Conservation (phyloP, 2,113 vertebrate species). For the Microtus pennsylvanicus region DNA sequence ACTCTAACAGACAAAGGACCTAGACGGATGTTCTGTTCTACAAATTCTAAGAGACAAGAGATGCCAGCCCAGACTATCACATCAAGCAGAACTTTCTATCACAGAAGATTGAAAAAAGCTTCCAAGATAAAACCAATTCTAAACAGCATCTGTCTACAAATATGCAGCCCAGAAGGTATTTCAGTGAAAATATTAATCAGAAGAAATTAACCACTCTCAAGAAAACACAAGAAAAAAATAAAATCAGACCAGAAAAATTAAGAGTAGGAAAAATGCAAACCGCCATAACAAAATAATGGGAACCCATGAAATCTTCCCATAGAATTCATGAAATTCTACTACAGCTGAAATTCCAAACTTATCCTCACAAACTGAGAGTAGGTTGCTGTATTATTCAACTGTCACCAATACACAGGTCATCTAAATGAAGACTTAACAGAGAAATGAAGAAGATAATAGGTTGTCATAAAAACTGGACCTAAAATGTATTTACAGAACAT, state of each 20-base stretch:
- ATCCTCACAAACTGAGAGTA: neutral
- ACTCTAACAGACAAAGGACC: neutral
- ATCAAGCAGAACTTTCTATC: neutral
- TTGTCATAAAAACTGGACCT: neutral
- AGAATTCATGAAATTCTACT: neutral
- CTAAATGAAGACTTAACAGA: neutral
- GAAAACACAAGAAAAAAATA: neutral
- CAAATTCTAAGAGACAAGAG: neutral
- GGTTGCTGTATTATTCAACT: neutral
- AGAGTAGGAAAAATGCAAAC: neutral
- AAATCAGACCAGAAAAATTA: neutral
- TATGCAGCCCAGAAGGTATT: neutral
- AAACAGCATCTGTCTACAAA: neutral
- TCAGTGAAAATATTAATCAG: neutral
- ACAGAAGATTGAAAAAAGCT: neutral
- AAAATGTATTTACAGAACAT: neutral
- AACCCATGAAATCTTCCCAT: neutral
- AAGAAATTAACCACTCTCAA: neutral
- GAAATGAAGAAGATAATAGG: neutral
- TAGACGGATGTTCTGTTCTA: neutral
- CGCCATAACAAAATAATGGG: neutral
- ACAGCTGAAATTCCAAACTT: neutral
- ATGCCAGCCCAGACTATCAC: neutral
- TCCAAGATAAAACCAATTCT: neutral
- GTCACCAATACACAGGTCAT: neutral